phyloP scores from a whole-genome alignment of 1,140 invertebrate species.

The Drosophila funebris region DNA sequence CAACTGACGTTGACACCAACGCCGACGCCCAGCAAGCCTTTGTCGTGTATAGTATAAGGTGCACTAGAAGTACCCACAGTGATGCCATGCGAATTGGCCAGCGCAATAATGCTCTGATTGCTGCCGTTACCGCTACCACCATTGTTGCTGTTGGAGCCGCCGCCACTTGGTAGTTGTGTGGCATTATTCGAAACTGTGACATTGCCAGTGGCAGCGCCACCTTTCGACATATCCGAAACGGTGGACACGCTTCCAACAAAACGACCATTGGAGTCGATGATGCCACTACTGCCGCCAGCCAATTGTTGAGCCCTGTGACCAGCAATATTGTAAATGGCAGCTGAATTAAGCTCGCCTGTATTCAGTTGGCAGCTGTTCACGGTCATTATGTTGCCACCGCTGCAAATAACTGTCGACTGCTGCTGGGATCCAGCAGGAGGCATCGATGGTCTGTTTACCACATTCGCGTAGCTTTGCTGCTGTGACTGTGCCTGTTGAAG shows the following conservation, averaged over 20 bases:
- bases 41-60: slow-evolving; percentile 52
- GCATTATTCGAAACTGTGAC: background rate
- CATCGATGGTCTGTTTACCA: slow-evolving; percentile 43
- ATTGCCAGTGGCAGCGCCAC: background rate
- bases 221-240: slow-evolving; percentile 40
- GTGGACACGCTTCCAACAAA: slow-evolving; percentile 31
- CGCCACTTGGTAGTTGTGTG: slow-evolving; percentile 3
- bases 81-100: slow-evolving; percentile 40
- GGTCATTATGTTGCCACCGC: slow-evolving; percentile 48
- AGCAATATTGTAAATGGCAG: slow-evolving; percentile 50
- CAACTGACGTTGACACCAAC: slow-evolving; percentile 48
- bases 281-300: slow-evolving; percentile 11
- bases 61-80: slow-evolving; percentile 26
- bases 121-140: slow-evolving; percentile 14
- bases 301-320: slow-evolving; percentile 29
- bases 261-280: slow-evolving; percentile 40
- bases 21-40: slow-evolving; percentile 47
- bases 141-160: slow-evolving; percentile 1
- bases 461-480: slow-evolving; percentile 58
- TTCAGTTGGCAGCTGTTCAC: slow-evolving; percentile 47
- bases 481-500: slow-evolving; percentile 26
- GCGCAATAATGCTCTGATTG: slow-evolving; percentile 34
- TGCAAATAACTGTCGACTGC: slow-evolving; percentile 55
- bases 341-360: slow-evolving; percentile 36
- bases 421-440: slow-evolving; percentile 32